Evolutionary conservation across 2,113 vertebrate species (phyloP), one percentile per base, ranked within the genome.

Genomic region (Mesembrinibis cayennensis): DNA sequence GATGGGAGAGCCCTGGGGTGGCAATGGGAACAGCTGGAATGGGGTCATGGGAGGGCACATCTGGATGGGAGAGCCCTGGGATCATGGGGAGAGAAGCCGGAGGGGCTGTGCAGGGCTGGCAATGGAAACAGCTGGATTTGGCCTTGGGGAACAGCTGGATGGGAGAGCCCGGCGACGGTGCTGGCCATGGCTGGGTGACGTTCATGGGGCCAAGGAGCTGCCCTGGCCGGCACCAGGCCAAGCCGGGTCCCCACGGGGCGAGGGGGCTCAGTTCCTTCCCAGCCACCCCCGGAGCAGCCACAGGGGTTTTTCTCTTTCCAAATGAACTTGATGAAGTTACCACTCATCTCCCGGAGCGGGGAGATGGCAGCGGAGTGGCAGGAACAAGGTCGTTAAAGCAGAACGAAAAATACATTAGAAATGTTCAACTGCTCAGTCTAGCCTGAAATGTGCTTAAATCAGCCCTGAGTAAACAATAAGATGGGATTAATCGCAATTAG

Each of bases 391-490:
- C 95, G 88, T 95, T 93, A 95, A 72, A 90, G 95, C 95, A 94
- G 93, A 87, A 95, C 96, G 95, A 87, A 93, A 95, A 97, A 95
- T 94, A 92, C 91, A 94, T 95, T 94, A 89, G 82, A 83, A 94
- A 89, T 29, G 87, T 90, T 97, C 93, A 93, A 72, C 70, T 96
- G 97, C 94, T 96, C 96, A 96, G 90, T 86, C 81, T 96, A 92
- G 93, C 95, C 95, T 96, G 95, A 97, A 97, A 97, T 79, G 94
- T 45, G 92, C 92, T 97, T 92, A 97, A 97, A 95, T 96, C 97
- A 83, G 89, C 73, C 90, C 93, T 18, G 81, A 49, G 92, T 96
- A 97, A 97, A 97, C 97, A 97, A 95, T 89, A 86, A 96, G 93
- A 45, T 0, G 25, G 73, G 94, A 96, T 97, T 95, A 97, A 94